phyloP scores from a whole-genome alignment of 2,888 invertebrate genomes.

The Lysandra coridon region DNA sequence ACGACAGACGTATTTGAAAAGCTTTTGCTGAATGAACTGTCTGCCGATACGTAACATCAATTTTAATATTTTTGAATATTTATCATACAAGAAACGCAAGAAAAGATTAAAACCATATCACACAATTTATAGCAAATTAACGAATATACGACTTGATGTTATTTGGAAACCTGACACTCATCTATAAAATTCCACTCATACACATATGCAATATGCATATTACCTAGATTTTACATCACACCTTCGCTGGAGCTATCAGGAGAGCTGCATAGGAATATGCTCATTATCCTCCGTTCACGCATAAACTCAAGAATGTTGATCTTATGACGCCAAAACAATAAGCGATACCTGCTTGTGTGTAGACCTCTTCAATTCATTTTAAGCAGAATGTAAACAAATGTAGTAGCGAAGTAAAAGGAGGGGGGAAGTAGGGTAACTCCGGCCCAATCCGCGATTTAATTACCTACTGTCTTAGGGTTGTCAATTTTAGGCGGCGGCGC shows the following conservation, averaged over 20 bases:
- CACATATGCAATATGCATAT: neutral
- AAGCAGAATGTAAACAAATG: too few relatives aligned
- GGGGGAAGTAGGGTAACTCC: too few relatives aligned
- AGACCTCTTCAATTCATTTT: neutral
- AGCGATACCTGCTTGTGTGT: neutral
- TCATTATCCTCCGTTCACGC: neutral
- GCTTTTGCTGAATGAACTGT: too few relatives aligned
- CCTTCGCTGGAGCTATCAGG: neutral
- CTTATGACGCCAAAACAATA: neutral
- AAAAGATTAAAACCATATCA: neutral
- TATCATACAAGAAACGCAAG: neutral
- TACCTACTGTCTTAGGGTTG: too few relatives aligned
- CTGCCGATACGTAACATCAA: too few relatives aligned
- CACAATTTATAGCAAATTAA: neutral
- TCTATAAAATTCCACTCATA: neutral
- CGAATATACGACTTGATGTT: neutral
- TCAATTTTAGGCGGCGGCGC: too few relatives aligned
- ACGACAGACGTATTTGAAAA: too few relatives aligned
- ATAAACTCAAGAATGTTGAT: neutral
- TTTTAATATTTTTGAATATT: too few relatives aligned
- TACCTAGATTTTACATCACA: neutral
- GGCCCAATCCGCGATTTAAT: too few relatives aligned
- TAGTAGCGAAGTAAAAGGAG: too few relatives aligned
- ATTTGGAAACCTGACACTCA: neutral
- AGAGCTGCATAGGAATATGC: constrained; percentile 5